Base-by-base conservation (phyloP, 2,888 invertebrate species). In the Eristalis arbustorum region DNA sequence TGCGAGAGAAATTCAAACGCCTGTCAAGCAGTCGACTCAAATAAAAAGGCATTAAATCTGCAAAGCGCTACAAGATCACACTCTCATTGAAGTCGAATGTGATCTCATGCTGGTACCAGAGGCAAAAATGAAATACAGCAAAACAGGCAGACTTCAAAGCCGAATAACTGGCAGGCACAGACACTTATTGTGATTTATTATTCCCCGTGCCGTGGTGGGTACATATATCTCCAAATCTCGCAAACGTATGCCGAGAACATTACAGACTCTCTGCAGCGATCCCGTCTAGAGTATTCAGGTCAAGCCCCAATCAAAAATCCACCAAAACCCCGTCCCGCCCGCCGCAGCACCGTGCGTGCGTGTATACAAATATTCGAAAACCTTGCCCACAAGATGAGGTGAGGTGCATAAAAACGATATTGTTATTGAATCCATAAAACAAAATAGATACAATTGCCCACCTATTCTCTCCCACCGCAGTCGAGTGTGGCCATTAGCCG, bases 151-250 rank as follows among this genome's bases (percentile, higher is more conserved):
- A 69, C 72, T 74, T 69, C 64, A 72, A 76, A 76, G 71, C 63
- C 68, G 37, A 77, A 76, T 59, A 64, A 28, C 57, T 25, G 5
- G 18, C 49, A 18, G 18, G 8, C 2, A 49, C 1, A n/a, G 49
- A 71, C 67, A 66, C 14, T 69, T 85, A 73, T 67, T 80, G 61
- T 77, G 84, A 85, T 81, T 85, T 85, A 85, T 85, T 74, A 85
- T 84, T 71, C 74, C 66, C 80, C 42, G 72, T 25, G 31, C 72
- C 42, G 80, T 76, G 62, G 56, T 61, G 67, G 72, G 57, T 68
- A 8, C 1, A 8, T 31, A 4, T 31, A 76, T 11, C n/a, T 49
- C 18, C 49, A 67, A 71, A 63, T 72, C 49, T 71, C 74, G 71
- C 75, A 84, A 76, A 80, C 61, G 71, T 56, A 8, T 49, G 49